These are phyloP conservation scores for Pantherophis vulpinus DNA, from an alignment of 2,797 vertebrate species.

Conservation along the genomic window DNA sequence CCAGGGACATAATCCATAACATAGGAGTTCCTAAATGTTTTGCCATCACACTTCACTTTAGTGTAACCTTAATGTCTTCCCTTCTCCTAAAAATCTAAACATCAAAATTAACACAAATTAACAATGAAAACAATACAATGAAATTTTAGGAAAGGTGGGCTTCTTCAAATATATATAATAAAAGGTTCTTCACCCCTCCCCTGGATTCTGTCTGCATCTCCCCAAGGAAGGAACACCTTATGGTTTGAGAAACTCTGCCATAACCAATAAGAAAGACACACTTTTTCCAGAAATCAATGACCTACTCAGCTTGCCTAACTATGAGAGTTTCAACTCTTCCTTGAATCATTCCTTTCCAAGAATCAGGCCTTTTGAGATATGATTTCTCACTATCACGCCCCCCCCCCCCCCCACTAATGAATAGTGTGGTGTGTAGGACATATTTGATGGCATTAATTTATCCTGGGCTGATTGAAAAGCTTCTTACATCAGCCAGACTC, in stretches of 20 bases:
- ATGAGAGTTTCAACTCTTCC: not conserved
- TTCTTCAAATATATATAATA: not conserved
- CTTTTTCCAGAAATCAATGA: not conserved
- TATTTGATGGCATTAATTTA: not conserved
- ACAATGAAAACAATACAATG: not conserved
- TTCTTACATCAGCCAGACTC: not conserved
- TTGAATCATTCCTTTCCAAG: not conserved
- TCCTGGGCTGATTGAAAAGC: not conserved
- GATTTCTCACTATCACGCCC: not conserved
- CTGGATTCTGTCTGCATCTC: not conserved
- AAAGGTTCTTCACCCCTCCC: not conserved
- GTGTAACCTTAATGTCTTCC: not conserved
- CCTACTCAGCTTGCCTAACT: not conserved
- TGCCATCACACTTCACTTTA: too few species aligned
- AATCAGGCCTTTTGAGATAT: not conserved
- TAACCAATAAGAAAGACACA: not conserved
- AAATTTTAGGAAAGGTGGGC: not conserved
- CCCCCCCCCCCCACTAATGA: not conserved
- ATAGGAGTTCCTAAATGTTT: not conserved
- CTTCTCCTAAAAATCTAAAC: not conserved
- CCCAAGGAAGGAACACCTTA: not conserved
- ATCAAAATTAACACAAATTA: not conserved
- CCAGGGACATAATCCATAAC: not conserved
- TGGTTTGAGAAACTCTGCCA: not conserved
- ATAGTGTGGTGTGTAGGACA: not conserved